These are phyloP conservation scores for Horisme vitalbata DNA, from an alignment of 2,888 invertebrate genomes.

Conservation along the genomic window DNA sequence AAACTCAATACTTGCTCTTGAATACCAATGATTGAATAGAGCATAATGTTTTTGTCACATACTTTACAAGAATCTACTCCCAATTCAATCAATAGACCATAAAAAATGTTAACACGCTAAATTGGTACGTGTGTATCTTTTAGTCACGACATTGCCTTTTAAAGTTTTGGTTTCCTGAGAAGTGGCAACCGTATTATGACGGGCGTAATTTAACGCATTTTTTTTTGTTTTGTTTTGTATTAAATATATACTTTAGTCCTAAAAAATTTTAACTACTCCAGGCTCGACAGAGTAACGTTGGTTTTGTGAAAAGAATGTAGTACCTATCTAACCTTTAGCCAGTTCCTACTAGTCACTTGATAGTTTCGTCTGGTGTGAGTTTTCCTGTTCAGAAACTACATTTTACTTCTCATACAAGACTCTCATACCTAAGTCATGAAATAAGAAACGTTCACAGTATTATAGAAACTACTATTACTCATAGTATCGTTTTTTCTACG, in stretches of 20 bases:
- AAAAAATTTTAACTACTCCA: too few species aligned
- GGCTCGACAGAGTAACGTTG: too few species aligned
- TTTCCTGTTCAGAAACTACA: too few species aligned
- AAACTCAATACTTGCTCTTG: background rate
- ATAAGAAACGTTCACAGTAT: too few species aligned
- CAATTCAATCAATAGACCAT: slow-evolving; percentile 21
- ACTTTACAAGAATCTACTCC: slow-evolving; percentile 10
- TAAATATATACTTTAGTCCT: background rate
- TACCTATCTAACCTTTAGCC: too few species aligned
- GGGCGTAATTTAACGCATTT: background rate
- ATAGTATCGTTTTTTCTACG: background rate
- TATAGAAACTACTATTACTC: too few species aligned
- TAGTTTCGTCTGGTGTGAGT: too few species aligned
- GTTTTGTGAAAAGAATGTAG: too few species aligned
- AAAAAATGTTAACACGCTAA: slow-evolving; percentile 29
- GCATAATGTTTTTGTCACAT: slow-evolving; percentile 6
- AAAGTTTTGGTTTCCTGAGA: slow-evolving; percentile 21
- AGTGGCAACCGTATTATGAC: background rate
- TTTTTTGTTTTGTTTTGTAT: background rate
- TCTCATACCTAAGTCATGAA: too few species aligned
- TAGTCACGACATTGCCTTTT: slow-evolving; percentile 47
- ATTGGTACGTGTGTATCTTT: slow-evolving; percentile 35
- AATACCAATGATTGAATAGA: background rate
- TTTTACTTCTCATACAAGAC: too few species aligned
- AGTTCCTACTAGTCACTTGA: too few species aligned